Evolutionary conservation across 2,797 vertebrate species (phyloP).

Genomic region (Thaleichthys pacificus): DNA sequence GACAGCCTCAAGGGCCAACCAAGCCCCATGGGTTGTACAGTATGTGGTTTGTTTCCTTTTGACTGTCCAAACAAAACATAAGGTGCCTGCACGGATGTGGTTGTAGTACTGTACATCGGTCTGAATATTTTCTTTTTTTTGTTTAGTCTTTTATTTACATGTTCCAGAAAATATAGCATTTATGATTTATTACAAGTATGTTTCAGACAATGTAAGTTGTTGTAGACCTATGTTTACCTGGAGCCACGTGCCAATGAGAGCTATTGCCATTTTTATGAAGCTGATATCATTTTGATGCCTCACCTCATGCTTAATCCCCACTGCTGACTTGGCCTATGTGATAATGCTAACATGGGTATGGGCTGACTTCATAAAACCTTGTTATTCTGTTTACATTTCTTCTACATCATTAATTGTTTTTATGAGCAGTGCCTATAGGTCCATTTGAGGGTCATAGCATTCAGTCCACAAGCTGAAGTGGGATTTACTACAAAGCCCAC

Average conservation of each 20-base stretch:
- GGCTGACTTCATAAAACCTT: slow-evolving; percentile 6
- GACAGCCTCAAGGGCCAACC: background rate
- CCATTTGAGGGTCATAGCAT: background rate
- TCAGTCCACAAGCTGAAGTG: slow-evolving; percentile 1
- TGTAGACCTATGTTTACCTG: background rate
- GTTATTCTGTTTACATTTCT: slow-evolving; percentile 2
- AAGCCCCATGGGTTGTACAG: background rate
- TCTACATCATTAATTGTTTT: background rate
- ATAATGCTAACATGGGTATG: background rate
- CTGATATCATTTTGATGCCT: background rate
- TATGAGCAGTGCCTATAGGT: background rate
- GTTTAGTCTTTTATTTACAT: too few relatives aligned
- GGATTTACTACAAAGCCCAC: background rate
- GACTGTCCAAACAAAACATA: background rate
- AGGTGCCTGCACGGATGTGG: too few relatives aligned
- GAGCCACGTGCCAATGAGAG: background rate
- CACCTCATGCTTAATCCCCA: background rate
- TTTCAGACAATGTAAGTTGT: too few relatives aligned
- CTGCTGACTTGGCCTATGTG: background rate
- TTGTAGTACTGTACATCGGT: too few relatives aligned
- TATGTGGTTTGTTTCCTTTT: background rate
- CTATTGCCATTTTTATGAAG: background rate
- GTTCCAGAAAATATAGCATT: too few relatives aligned
- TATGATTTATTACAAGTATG: too few relatives aligned
- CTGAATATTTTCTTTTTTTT: too few relatives aligned